phyloP scores from a whole-genome alignment of 2,888 invertebrate genomes.

The Philaethria dido region DNA sequence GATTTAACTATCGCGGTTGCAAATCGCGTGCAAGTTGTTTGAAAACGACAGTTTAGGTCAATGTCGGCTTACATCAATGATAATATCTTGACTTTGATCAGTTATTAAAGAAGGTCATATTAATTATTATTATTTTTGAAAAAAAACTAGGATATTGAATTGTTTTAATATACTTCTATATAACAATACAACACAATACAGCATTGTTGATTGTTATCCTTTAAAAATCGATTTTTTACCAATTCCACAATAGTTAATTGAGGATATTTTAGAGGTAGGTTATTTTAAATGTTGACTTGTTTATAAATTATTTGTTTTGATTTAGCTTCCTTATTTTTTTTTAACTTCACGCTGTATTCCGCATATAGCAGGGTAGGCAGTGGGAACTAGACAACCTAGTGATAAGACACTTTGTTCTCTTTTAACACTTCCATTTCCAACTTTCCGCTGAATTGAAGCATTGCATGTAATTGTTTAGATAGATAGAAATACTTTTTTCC shows the following conservation, averaged over 20 bases:
- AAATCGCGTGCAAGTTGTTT: conserved; percentile 19
- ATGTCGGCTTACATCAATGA: conserved; percentile 30
- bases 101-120: conserved; percentile 16
- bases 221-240: not conserved
- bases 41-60: conserved; percentile 28
- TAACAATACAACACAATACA: not conserved
- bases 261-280: not conserved
- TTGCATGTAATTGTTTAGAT: no score
- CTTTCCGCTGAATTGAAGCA: no score
- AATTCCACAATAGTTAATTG: not conserved
- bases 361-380: no score
- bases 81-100: conserved; percentile 16
- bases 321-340: no score
- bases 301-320: no score
- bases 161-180: not conserved
- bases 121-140: conserved; percentile 6
- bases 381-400: no score
- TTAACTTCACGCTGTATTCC: no score
- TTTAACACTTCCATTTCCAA: no score
- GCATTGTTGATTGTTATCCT: not conserved
- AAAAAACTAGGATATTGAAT: conserved; percentile 3
- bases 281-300: no score
- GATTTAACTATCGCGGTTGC: not conserved
- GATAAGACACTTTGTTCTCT: no score
- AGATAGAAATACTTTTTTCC: no score